Percentiles rank a stretch among this genome's conserved stretches.
phyloP scores from a whole-genome alignment of 2,797 vertebrate species.

The Gymnothorax reevesii region DNA sequence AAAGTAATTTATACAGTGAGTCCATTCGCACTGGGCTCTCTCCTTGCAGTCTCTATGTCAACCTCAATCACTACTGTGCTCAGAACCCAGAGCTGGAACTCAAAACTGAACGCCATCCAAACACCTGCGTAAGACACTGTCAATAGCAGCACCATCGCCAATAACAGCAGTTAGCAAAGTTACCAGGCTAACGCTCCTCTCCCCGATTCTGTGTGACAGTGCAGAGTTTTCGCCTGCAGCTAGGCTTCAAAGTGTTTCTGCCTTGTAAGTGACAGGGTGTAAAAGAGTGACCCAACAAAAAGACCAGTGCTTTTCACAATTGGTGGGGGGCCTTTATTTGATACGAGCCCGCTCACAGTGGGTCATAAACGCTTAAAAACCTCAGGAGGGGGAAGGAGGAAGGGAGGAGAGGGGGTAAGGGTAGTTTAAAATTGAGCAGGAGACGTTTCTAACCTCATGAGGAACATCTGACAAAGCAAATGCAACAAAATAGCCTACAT shows the following conservation, averaged over 20 bases:
- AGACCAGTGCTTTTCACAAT: not conserved
- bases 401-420: not conserved
- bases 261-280: not conserved
- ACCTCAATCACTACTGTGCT: too few species aligned
- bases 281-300: not conserved
- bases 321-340: not conserved
- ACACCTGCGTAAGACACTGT: too few species aligned
- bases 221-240: not conserved
- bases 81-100: too few species aligned
- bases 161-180: not conserved
- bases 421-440: slow-evolving; percentile 32
- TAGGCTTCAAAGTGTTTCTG: not conserved
- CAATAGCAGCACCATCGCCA: not conserved
- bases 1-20: not conserved
- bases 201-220: not conserved
- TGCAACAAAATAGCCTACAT: not conserved
- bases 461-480: not conserved
- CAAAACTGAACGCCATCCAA: too few species aligned
- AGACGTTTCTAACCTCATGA: slow-evolving; percentile 21
- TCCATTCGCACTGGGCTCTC: too few species aligned
- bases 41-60: too few species aligned
- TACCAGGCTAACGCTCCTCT: not conserved
- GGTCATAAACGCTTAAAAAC: not conserved
- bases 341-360: not conserved
- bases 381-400: not conserved